Percentiles rank a stretch among this genome's conserved stretches.
Conservation (phyloP, 1,140 invertebrate species). For the Zophobas morio region DNA sequence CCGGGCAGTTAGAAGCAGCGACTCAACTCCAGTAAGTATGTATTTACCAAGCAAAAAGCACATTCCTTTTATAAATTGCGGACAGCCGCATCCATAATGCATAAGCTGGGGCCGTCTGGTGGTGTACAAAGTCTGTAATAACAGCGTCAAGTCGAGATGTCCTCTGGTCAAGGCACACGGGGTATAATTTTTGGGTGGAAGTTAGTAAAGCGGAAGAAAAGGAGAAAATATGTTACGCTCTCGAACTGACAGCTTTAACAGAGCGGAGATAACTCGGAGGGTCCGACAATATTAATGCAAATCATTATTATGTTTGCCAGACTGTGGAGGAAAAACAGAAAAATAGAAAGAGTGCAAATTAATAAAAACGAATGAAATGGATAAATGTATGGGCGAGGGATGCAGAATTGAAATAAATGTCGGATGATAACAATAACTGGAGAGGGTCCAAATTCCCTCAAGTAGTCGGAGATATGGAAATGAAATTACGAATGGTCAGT, state of each 20-base stretch:
- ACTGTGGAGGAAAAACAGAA: conserved; percentile 29
- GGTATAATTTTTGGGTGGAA: conserved; percentile 63
- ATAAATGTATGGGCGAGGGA: conserved; percentile 16
- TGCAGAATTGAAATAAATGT: conserved; percentile 21
- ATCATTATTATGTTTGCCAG: conserved; percentile 54
- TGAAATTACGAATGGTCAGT: conserved; percentile 43
- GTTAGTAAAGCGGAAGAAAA: conserved; percentile 57
- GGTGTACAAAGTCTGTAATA: conserved; percentile 51
- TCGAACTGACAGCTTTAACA: conserved; percentile 54
- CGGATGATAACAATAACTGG: conserved; percentile 39
- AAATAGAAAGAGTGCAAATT: conserved; percentile 27
- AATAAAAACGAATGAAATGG: conserved; percentile 40
- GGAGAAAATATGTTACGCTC: conserved; percentile 63
- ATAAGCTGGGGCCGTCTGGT: conserved; percentile 52
- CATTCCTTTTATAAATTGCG: conserved; percentile 53
- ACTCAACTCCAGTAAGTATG: too few relatives aligned
- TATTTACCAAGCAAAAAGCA: conserved; percentile 52
- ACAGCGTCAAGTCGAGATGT: conserved; percentile 53
- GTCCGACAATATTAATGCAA: conserved; percentile 56
- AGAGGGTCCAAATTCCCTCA: conserved; percentile 40
- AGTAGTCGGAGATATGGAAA: conserved; percentile 36
- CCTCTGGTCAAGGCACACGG: conserved; percentile 59
- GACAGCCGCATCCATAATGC: conserved; percentile 59
- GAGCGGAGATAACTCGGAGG: conserved; percentile 43
- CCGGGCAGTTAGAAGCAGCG: too few relatives aligned